These are phyloP conservation scores for Chiloscyllium plagiosum DNA, from an alignment of 2,113 vertebrate species.

Conservation along the genomic window DNA sequence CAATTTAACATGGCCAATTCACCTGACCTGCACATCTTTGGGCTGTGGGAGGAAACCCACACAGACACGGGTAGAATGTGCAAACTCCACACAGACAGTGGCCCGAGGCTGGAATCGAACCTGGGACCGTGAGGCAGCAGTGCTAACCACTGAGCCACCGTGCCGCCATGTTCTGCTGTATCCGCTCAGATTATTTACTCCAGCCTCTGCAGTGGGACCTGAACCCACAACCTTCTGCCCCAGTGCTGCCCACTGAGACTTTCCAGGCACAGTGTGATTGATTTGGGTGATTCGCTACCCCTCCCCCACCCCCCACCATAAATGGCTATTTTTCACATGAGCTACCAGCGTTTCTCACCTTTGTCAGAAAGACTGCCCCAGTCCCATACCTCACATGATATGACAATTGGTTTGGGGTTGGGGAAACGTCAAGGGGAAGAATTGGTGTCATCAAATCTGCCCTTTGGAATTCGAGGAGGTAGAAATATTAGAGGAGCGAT, in stretches of 20 bases:
- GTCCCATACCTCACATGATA: not conserved
- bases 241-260: not conserved
- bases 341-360: not conserved
- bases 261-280: not conserved
- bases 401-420: not conserved
- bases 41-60: too few relatives aligned
- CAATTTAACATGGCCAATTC: too few relatives aligned
- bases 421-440: not conserved
- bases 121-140: too few relatives aligned
- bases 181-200: not conserved
- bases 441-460: not conserved
- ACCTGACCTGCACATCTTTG: too few relatives aligned
- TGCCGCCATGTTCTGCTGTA: not conserved
- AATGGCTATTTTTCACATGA: not conserved
- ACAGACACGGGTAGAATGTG: too few relatives aligned
- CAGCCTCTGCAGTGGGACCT: not conserved
- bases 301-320: not conserved
- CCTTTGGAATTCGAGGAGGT: not conserved
- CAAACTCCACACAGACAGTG: too few relatives aligned
- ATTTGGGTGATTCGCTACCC: not conserved
- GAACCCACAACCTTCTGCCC: not conserved
- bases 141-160: too few relatives aligned
- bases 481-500: not conserved
- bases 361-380: not conserved
- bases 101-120: too few relatives aligned